Evolutionary conservation across 2,113 vertebrate genomes (phyloP).

Genomic region (Leptobrachium ailaonicum): DNA sequence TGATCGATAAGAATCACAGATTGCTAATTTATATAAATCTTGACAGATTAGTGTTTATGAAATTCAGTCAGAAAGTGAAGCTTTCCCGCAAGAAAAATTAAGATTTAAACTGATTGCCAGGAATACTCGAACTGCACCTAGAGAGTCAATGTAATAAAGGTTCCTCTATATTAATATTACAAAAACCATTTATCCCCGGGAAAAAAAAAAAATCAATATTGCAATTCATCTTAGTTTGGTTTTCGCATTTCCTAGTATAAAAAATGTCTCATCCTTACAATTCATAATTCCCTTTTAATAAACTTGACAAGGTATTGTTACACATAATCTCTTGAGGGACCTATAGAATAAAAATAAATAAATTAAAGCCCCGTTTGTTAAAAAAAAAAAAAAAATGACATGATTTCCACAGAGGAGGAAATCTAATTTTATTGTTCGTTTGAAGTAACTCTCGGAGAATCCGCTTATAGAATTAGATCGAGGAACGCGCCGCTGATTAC

Average conservation of each 20-base stretch:
- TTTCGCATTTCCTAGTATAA: constrained; percentile 65
- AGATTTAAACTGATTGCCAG: constrained; percentile 81
- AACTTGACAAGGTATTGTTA: constrained; percentile 60
- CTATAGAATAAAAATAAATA: constrained; percentile 48
- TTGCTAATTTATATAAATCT: constrained; percentile 80
- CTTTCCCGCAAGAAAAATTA: constrained; percentile 82
- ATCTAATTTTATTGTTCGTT: no score
- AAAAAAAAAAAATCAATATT: constrained; percentile 84
- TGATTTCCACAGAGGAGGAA: no score
- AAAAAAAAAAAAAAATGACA: constrained; percentile 10
- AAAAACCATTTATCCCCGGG: constrained; percentile 80
- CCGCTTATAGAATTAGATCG: no score
- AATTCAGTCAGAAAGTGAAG: constrained; percentile 76
- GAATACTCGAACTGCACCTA: constrained; percentile 70
- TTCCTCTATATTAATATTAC: constrained; percentile 90
- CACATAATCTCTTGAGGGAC: constrained; percentile 45
- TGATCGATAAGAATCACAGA: constrained; percentile 77
- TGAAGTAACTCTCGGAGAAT: no score
- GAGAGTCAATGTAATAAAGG: constrained; percentile 82
- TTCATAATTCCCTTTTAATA: constrained; percentile 67
- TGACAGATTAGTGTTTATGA: constrained; percentile 79
- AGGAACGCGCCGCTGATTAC: no score
- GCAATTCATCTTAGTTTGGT: constrained; percentile 72
- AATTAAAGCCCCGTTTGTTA: constrained; percentile 52
- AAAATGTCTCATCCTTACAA: constrained; percentile 65